These are phyloP conservation scores for Mesoligia furuncula DNA, from an alignment of 2,888 invertebrate species.

Conservation along the genomic window DNA sequence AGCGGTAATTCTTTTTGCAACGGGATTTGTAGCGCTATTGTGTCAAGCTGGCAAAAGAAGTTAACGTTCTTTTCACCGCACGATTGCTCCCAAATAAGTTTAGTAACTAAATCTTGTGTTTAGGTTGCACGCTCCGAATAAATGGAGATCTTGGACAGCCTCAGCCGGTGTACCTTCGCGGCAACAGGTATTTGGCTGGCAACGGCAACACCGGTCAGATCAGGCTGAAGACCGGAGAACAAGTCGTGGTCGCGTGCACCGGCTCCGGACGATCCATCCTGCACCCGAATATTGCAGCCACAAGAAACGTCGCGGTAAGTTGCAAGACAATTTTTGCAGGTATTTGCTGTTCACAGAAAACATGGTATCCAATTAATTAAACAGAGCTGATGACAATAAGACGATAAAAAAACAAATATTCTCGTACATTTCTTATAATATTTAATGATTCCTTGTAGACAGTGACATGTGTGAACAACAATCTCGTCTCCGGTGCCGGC, in stretches of 20 bases:
- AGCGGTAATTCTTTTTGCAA: slow-evolving; percentile 72
- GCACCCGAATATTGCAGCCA: slow-evolving; percentile 78
- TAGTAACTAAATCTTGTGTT: slow-evolving; percentile 4
- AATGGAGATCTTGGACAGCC: slow-evolving; percentile 90
- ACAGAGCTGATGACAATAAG: neutral
- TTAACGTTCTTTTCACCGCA: neutral
- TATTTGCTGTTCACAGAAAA: neutral
- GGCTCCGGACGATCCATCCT: slow-evolving; percentile 78
- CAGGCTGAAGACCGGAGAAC: slow-evolving; percentile 76
- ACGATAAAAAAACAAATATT: neutral
- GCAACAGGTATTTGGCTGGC: slow-evolving; percentile 78
- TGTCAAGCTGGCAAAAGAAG: neutral
- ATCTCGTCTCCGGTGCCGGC: slow-evolving; percentile 76
- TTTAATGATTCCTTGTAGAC: slow-evolving; percentile 68
- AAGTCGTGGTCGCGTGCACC: slow-evolving; percentile 80
- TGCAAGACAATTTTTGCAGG: neutral
- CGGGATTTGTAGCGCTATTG: neutral
- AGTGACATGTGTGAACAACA: slow-evolving; percentile 79
- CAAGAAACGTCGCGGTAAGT: slow-evolving; percentile 52
- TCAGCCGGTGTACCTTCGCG: slow-evolving; percentile 90
- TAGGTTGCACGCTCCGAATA: slow-evolving; percentile 86
- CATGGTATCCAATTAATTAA: neutral
- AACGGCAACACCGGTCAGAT: slow-evolving; percentile 81
- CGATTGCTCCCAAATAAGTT: neutral
- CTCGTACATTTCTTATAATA: neutral